phyloP scores from a whole-genome alignment of 2,797 vertebrate genomes.

The Sebastes variabilis region DNA sequence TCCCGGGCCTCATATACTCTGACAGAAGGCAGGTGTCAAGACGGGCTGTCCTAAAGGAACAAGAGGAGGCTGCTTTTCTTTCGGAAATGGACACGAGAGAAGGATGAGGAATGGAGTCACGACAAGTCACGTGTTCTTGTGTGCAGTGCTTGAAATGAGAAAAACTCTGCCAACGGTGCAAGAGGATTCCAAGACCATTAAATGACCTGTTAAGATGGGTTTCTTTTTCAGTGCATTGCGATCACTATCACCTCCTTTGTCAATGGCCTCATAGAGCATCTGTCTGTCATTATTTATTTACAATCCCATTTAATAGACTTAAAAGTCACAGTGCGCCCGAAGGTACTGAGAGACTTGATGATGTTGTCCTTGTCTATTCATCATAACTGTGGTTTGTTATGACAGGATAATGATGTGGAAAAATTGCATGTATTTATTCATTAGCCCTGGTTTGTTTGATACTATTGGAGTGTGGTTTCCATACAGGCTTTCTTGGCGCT shows the following conservation, averaged over 20 bases:
- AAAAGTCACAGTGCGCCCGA: conserved; percentile 7
- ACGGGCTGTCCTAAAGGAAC: conserved; percentile 55
- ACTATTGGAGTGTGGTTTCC: not conserved
- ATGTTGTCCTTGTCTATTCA: conserved; percentile 22
- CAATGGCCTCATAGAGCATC: conserved; percentile 33
- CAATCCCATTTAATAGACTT: conserved; percentile 30
- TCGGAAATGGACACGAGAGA: conserved; percentile 60
- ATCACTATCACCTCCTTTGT: conserved; percentile 30
- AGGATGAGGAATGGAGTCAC: conserved; percentile 39
- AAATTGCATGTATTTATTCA: conserved; percentile 35
- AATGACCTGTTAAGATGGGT: not conserved
- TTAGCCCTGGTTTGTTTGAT: conserved; percentile 32
- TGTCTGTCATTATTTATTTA: conserved; percentile 67
- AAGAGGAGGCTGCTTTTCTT: conserved; percentile 48
- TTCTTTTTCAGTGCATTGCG: not conserved
- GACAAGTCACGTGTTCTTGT: conserved; percentile 32
- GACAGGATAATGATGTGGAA: conserved; percentile 33
- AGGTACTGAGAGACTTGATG: conserved; percentile 20
- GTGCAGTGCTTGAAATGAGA: not conserved
- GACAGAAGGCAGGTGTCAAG: conserved; percentile 77
- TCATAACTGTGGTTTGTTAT: conserved; percentile 34
- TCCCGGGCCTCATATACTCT: conserved; percentile 68
- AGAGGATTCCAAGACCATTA: conserved; percentile 7
- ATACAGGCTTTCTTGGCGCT: not conserved
- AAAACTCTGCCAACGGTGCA: not conserved